Evolutionary conservation across 2,888 invertebrate species (phyloP).

Genomic region (Beris morrisii): DNA sequence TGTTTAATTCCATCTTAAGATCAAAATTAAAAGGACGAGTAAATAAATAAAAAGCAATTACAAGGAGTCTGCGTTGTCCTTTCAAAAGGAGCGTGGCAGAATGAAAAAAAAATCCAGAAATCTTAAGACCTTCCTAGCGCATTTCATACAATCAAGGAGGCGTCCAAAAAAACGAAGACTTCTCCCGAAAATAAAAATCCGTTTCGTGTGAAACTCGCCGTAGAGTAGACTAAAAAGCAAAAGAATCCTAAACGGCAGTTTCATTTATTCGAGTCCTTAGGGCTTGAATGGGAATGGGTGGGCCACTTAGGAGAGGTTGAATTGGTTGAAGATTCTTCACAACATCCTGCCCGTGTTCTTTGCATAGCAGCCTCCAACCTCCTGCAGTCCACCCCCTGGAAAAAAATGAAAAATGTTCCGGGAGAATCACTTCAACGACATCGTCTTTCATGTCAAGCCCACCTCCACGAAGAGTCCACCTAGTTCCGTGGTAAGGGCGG

Average conservation of each 20-base stretch:
- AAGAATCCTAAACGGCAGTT: slow-evolving; percentile 35
- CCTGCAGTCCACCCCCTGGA: not conserved
- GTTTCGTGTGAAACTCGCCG: slow-evolving; percentile 28
- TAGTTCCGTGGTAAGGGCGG: not conserved
- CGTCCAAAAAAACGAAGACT: slow-evolving; percentile 8
- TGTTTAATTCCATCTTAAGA: slow-evolving; percentile 36
- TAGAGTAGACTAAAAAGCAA: slow-evolving; percentile 15
- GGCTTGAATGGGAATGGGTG: slow-evolving; percentile 27
- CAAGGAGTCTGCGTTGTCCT: slow-evolving; percentile 35
- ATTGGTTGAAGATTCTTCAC: slow-evolving; percentile 18
- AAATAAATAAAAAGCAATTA: slow-evolving; percentile 40
- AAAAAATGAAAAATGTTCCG: slow-evolving; percentile 29
- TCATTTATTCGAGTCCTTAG: slow-evolving; percentile 34
- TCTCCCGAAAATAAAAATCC: slow-evolving; percentile 19
- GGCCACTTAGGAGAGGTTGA: slow-evolving; percentile 28
- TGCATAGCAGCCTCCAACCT: not conserved
- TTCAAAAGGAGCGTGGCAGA: slow-evolving; percentile 19
- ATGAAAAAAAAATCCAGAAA: slow-evolving; percentile 17
- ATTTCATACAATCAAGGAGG: slow-evolving; percentile 28
- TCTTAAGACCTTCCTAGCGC: slow-evolving; percentile 31
- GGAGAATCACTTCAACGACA: slow-evolving; percentile 32
- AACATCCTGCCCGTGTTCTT: slow-evolving; percentile 24
- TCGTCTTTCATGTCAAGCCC: slow-evolving; percentile 28
- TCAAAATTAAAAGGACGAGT: slow-evolving; percentile 38
- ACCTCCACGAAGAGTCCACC: slow-evolving; percentile 2